Evolutionary conservation across 2,113 vertebrate species (phyloP).

Genomic region (Thamnaconus septentrionalis): DNA sequence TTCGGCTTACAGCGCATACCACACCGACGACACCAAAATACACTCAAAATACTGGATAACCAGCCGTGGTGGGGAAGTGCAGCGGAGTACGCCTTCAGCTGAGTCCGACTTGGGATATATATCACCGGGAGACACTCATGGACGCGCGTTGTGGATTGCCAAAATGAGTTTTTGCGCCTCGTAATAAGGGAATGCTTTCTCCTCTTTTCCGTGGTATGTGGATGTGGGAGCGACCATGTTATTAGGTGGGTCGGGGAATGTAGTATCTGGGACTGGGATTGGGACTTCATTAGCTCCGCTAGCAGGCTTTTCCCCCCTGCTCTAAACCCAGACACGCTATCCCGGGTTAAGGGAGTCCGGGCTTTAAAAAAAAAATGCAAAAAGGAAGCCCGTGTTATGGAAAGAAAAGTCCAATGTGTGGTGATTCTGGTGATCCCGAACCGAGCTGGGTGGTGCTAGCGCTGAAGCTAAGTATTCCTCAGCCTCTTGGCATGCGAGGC

Average conservation of each 20-base stretch:
- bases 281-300: slow-evolving; percentile 30
- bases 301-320: slow-evolving; percentile 1
- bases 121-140: background rate
- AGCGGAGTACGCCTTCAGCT: background rate
- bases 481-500: slow-evolving; percentile 50
- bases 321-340: background rate
- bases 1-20: slow-evolving; percentile 73
- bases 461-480: slow-evolving; percentile 41
- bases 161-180: slow-evolving; percentile 24
- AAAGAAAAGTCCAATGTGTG: no score
- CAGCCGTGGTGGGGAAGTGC: background rate
- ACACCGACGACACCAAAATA: slow-evolving; percentile 49
- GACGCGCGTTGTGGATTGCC: slow-evolving; percentile 16
- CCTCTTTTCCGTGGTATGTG: slow-evolving; percentile 72
- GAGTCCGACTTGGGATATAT: background rate
- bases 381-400: no score
- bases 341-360: background rate
- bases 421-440: no score
- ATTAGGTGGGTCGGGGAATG: slow-evolving; percentile 81
- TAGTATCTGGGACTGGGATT: slow-evolving; percentile 42
- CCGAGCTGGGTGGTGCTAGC: slow-evolving; percentile 22
- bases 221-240: slow-evolving; percentile 83
- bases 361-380: no score
- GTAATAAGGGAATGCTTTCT: slow-evolving; percentile 67
- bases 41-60: slow-evolving; percentile 16